phyloP scores from a whole-genome alignment of 1,140 invertebrate species.

The Chelonus insularis region DNA sequence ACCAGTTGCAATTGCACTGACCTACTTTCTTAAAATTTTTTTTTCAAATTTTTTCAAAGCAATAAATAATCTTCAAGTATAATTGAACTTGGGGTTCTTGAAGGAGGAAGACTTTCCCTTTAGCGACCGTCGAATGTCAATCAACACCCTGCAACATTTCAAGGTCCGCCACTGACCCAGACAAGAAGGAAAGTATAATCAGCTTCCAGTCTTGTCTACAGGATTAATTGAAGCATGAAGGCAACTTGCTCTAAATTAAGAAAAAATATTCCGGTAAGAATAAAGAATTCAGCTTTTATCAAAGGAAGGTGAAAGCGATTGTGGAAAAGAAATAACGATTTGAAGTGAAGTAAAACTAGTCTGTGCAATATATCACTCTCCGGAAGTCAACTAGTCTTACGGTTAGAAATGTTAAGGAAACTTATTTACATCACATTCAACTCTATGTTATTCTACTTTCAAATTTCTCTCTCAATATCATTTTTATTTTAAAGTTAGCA shows the following conservation, averaged over 20 bases:
- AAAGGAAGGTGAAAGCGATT: slow-evolving; percentile 16
- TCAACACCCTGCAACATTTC: slow-evolving; percentile 11
- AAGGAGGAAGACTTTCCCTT: background rate
- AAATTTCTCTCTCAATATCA: background rate
- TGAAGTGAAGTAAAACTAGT: background rate
- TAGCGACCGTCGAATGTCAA: background rate
- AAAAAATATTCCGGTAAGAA: background rate
- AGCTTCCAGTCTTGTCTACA: background rate
- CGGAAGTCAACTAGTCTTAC: background rate
- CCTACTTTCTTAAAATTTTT: too few relatives aligned
- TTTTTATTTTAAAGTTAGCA: too few relatives aligned
- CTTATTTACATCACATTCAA: background rate
- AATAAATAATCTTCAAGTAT: too few relatives aligned
- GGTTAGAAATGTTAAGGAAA: background rate
- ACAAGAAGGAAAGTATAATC: slow-evolving; percentile 33
- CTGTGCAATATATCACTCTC: background rate
- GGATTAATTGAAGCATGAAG: slow-evolving; percentile 24
- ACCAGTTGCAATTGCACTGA: too few relatives aligned
- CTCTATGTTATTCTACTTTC: background rate
- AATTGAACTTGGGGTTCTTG: too few relatives aligned
- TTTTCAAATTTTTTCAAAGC: too few relatives aligned
- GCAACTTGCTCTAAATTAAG: slow-evolving; percentile 10
- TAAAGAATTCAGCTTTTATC: background rate
- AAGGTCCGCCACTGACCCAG: slow-evolving; percentile 34
- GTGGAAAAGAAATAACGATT: background rate